Evolutionary conservation across 2,888 invertebrate genomes (phyloP).

Genomic region (Eupeodes luniger): DNA sequence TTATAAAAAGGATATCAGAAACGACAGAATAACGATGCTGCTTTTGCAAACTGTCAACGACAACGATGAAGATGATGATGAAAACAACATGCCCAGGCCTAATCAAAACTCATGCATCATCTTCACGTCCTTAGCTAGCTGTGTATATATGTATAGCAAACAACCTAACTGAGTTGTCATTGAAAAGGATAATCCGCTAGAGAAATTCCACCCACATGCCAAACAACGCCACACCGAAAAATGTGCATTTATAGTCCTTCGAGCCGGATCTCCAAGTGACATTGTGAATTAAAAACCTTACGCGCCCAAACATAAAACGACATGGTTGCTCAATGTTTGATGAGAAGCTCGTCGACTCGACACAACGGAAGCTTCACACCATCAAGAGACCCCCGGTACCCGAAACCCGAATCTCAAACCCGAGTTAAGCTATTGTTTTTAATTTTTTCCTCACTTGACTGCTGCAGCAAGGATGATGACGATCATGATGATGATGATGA

Average conservation of each 20-base stretch:
- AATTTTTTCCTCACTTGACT: slow-evolving; percentile 66
- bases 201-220: neutral
- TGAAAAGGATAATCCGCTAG: slow-evolving; percentile 46
- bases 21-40: slow-evolving; percentile 62
- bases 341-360: slow-evolving; percentile 18
- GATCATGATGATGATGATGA: slow-evolving; percentile 34
- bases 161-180: slow-evolving; percentile 45
- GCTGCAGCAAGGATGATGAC: slow-evolving; percentile 35
- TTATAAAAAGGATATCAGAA: slow-evolving; percentile 61
- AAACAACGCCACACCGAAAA: neutral
- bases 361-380: slow-evolving; percentile 60
- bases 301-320: slow-evolving; percentile 33
- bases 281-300: slow-evolving; percentile 63
- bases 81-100: slow-evolving; percentile 67
- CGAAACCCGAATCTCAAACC: neutral
- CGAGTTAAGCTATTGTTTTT: slow-evolving; percentile 61
- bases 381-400: slow-evolving; percentile 22
- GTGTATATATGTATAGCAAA: neutral
- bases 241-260: slow-evolving; percentile 30
- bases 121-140: slow-evolving; percentile 29
- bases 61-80: slow-evolving; percentile 41
- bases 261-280: slow-evolving; percentile 57
- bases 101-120: slow-evolving; percentile 67
- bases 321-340: slow-evolving; percentile 38
- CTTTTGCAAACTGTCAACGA: slow-evolving; percentile 16